Percentiles rank a stretch among this genome's conserved stretches.
Evolutionary conservation across 2,888 invertebrate species (phyloP).

Genomic region (Cybosia mesomella): DNA sequence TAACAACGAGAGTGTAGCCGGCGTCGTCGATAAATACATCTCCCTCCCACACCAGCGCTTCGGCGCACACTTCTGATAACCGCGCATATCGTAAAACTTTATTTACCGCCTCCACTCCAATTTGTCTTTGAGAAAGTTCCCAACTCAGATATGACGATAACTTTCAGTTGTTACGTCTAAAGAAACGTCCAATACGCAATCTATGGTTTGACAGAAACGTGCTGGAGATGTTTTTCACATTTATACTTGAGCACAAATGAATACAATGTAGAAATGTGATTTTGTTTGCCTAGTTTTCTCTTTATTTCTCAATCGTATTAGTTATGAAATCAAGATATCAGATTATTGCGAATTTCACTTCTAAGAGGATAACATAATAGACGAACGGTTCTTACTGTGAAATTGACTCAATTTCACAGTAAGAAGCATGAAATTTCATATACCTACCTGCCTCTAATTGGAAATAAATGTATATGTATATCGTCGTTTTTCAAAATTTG

Average conservation of each 20-base stretch:
- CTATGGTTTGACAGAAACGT: conserved; percentile 53
- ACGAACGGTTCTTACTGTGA: no score
- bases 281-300: conserved; percentile 1
- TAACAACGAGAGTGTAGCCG: conserved; percentile 57
- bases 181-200: conserved; percentile 61
- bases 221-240: conserved; percentile 46
- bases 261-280: conserved; percentile 14
- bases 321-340: neutral
- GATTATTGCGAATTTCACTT: no score
- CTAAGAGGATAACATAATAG: no score
- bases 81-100: conserved; percentile 82
- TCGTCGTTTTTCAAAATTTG: no score
- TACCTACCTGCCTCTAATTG: no score
- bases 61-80: conserved; percentile 77
- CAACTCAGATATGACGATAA: conserved; percentile 74
- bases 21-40: conserved; percentile 67
- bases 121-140: conserved; percentile 78
- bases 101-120: conserved; percentile 78
- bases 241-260: conserved; percentile 24
- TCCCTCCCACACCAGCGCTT: conserved; percentile 58
- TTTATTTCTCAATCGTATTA: neutral
- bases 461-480: neutral
- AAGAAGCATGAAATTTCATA: no score
- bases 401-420: no score
- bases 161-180: conserved; percentile 66